Evolutionary conservation across 1,140 invertebrate species (phyloP).

Genomic region (Drosophila kohkoa): DNA sequence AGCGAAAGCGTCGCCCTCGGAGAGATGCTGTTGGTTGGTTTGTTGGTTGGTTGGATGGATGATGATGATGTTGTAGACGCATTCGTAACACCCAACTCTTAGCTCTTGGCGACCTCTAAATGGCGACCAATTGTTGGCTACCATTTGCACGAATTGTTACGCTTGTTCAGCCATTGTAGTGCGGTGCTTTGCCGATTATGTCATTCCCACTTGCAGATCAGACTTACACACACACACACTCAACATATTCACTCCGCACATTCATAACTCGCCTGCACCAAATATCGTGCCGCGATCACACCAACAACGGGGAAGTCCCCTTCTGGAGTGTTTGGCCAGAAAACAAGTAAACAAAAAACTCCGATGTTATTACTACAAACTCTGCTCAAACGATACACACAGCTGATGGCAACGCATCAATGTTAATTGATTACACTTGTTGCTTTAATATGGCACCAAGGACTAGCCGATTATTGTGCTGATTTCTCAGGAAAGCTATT

Average conservation of each 20-base stretch:
- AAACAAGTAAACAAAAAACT: neutral
- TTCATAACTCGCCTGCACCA: neutral
- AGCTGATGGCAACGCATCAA: neutral
- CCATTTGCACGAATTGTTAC: conserved; percentile 47
- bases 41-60: too few relatives aligned
- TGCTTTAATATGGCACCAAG: neutral
- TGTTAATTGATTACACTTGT: neutral
- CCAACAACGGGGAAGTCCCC: neutral
- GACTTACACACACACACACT: too few relatives aligned
- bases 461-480: neutral
- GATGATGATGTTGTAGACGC: conserved; percentile 31
- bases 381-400: neutral
- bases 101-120: conserved; percentile 18
- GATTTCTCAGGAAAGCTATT: neutral
- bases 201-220: conserved; percentile 13
- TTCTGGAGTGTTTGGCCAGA: neutral
- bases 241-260: too few relatives aligned
- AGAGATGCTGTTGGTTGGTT: conserved; percentile 32
- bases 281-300: neutral
- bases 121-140: conserved; percentile 39
- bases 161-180: conserved; percentile 21
- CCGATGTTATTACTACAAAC: too few relatives aligned
- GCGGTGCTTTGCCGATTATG: conserved; percentile 30
- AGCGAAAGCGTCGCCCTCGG: conserved; percentile 51
- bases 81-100: conserved; percentile 22